Base-by-base conservation (phyloP, 2,888 invertebrate species). In the Gastrophysa polygoni region DNA sequence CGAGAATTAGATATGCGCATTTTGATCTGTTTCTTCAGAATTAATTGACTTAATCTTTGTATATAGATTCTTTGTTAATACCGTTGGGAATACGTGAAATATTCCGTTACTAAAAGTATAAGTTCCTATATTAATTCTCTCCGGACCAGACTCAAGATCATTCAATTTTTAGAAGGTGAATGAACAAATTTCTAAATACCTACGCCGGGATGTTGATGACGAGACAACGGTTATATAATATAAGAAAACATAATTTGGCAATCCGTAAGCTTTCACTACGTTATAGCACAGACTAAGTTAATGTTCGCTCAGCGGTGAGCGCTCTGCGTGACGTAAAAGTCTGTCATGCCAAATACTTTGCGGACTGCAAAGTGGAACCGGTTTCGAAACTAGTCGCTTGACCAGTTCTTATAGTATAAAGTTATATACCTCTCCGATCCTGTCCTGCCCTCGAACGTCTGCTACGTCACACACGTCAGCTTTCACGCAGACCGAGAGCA, bases 311-410 rank as follows among this genome's bases (percentile, higher is more conserved):
- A 46, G 47, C 14, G 32, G 32, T 24, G 51, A 38, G 43, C 54
- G 18, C 54, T 16, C 21, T 28, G 24, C 49, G 74, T 77, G 77
- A 77, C 77, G 77, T 75, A 75, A 77, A 70, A 65, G 64, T 64
- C 71, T 61, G 66, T 63, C 69, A 68, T 67, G 71, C 71, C 70
- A 70, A 70, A 72, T 65, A 59, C 63, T 67, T 67, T 61, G 66
- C 62, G 61, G 67, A 62, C 62, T 61, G 60, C 61, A 59, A 55
- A 54, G 48, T 54, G 50, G 44, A 64, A 73, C 73, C 66, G 73
- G 71, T 71, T 73, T 66, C 14, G 48, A 47, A 61, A 61, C 59
- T 56, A 52, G 63, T 68, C 64, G 61, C 57, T 62, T 48, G 67
- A 73, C 72, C 68, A 68, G 72, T 69, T 70, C 63, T 68, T 66